Evolutionary conservation across 1,140 invertebrate species (phyloP), one percentile per base, ranked within the genome.

Genomic region (Magallana angulata): DNA sequence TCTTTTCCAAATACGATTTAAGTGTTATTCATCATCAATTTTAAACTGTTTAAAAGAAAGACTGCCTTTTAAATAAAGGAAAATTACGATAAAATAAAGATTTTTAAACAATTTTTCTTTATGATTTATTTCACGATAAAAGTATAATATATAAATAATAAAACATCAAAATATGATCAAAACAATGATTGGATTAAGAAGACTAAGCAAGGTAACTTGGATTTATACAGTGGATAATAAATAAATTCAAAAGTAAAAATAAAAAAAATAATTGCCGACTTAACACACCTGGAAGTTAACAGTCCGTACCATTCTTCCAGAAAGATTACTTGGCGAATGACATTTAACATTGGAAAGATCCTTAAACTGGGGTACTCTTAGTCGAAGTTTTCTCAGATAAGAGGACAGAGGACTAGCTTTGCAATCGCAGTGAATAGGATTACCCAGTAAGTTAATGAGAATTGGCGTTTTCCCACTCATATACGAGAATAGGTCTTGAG

Each of bases 351-450:
- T 76, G 68, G 68, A 76, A 18, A 76, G 36, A 30, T 11, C 7
- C 36, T 76, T 76, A 30, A 76, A 30, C 24, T 76, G 68, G 36
- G 68, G 68, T 36, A 30, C 68, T 24, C 24, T 76, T 30, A 12
- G 68, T 12, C 68, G 68, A 30, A 76, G 68, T 76, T 2, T 8
- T 76, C 36, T 76, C 24, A 76, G 24, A 76, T 76, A 76, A 18
- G 24, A 30, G 8, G 18, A 30, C 5, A 76, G 68, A 30, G 24
- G 24, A 76, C 18, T 48, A 12, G 68, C 68, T n/a, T 30, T 18
- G 14, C 81, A 82, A 58, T 58, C 57, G 12, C 82, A 84, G n/a
- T 84, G 56, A 24, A 84, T 84, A 4, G 82, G 82, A 84, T 84
- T 84, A 24, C 57, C 57, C 16, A 57, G 56, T 2, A 84, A 56